Conservation (phyloP, 2,888 invertebrate genomes). For the Drosophila birchii region DNA sequence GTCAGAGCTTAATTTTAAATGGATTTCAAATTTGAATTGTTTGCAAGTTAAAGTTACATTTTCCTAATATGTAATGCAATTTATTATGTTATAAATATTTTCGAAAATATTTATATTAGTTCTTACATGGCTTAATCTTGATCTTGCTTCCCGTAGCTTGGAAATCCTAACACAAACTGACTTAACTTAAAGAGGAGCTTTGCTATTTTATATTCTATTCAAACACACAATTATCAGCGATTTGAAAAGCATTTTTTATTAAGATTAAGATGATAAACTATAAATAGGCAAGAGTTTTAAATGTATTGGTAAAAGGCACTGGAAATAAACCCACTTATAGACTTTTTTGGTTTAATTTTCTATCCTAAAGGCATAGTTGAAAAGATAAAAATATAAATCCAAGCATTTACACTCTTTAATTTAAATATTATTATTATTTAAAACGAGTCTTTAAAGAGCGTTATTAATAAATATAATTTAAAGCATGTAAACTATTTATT, state of each 20-base stretch:
- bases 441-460: background rate
- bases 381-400: background rate
- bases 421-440: background rate
- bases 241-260: background rate
- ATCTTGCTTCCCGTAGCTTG: background rate
- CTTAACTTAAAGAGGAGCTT: background rate
- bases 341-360: background rate
- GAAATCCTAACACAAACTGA: slow-evolving; percentile 16
- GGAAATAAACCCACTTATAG: background rate
- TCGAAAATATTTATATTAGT: too few relatives aligned
- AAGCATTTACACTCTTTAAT: background rate
- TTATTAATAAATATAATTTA: background rate
- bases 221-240: background rate
- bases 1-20: too few relatives aligned
- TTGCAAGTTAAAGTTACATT: too few relatives aligned
- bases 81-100: too few relatives aligned
- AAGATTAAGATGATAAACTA: slow-evolving; percentile 4
- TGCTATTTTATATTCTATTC: background rate
- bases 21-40: too few relatives aligned
- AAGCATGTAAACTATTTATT: background rate
- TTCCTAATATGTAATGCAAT: too few relatives aligned
- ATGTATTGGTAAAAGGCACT: background rate
- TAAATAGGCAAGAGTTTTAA: background rate
- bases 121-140: slow-evolving; percentile 1
- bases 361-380: background rate